Conservation (phyloP, 1,140 invertebrate genomes). For the Penaeus indicus region DNA sequence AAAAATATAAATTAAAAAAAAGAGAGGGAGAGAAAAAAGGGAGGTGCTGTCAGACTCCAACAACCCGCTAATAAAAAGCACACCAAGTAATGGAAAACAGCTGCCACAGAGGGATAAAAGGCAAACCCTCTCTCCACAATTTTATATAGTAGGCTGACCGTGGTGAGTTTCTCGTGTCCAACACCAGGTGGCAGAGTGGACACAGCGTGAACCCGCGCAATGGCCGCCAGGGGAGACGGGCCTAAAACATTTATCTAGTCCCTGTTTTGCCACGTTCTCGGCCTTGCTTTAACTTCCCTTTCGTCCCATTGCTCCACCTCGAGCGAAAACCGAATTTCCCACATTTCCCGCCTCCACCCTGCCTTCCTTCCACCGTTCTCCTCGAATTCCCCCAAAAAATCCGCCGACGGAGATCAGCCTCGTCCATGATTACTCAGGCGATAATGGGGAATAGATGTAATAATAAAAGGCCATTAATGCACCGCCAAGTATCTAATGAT, state of each 20-base stretch:
- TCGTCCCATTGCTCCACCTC: no score
- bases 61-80: conserved; percentile 41
- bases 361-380: neutral
- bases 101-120: conserved; percentile 40
- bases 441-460: neutral
- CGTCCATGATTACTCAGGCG: neutral
- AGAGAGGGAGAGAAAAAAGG: no score
- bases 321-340: neutral
- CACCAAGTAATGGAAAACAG: conserved; percentile 53
- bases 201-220: conserved; percentile 47
- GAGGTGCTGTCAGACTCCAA: no score
- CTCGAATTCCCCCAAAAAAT: neutral
- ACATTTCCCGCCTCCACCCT: neutral
- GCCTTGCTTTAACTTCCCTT: neutral
- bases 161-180: conserved; percentile 54
- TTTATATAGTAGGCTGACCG: conserved; percentile 55
- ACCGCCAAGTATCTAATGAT: conserved; percentile 30
- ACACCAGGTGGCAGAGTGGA: conserved; percentile 60
- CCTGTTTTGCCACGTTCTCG: conserved; percentile 15
- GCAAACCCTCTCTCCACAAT: conserved; percentile 37
- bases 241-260: conserved; percentile 37
- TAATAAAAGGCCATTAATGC: conserved; percentile 29
- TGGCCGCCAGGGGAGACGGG: conserved; percentile 38
- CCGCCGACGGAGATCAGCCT: neutral
- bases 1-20: no score